phyloP scores from a whole-genome alignment of 1,140 invertebrate species.

The Reticulitermes speratus region DNA sequence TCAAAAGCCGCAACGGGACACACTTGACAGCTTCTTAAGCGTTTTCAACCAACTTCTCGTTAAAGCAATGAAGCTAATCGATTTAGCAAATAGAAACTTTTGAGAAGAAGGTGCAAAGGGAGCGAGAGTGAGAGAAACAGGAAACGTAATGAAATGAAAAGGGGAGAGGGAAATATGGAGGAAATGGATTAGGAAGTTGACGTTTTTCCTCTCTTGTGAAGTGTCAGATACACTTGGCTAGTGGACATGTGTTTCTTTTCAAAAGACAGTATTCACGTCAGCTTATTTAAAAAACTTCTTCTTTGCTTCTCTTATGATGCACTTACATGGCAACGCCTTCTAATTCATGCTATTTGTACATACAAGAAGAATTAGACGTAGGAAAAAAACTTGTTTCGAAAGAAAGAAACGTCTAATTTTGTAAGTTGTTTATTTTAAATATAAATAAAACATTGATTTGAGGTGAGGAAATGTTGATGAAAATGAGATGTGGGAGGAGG shows the following conservation, averaged over 20 bases:
- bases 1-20: not conserved
- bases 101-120: not conserved
- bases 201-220: not conserved
- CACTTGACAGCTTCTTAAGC: conserved; percentile 2
- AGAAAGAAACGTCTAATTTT: not conserved
- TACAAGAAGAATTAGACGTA: not conserved
- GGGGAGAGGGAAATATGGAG: not conserved
- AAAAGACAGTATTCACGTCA: not conserved
- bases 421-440: not conserved
- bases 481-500: not conserved
- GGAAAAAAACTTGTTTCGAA: not conserved
- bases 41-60: conserved; percentile 10
- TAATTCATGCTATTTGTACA: not conserved
- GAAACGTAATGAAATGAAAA: not conserved
- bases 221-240: conserved; percentile 18
- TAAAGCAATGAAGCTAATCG: conserved; percentile 16
- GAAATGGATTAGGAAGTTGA: not conserved
- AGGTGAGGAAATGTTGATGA: not conserved
- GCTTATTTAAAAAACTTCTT: not conserved
- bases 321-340: not conserved
- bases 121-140: not conserved
- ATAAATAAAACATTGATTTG: not conserved
- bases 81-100: conserved; percentile 19
- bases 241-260: not conserved
- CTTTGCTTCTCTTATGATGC: not conserved